Evolutionary conservation across 2,113 vertebrate species (phyloP).

Genomic region (Perccottus glenii): DNA sequence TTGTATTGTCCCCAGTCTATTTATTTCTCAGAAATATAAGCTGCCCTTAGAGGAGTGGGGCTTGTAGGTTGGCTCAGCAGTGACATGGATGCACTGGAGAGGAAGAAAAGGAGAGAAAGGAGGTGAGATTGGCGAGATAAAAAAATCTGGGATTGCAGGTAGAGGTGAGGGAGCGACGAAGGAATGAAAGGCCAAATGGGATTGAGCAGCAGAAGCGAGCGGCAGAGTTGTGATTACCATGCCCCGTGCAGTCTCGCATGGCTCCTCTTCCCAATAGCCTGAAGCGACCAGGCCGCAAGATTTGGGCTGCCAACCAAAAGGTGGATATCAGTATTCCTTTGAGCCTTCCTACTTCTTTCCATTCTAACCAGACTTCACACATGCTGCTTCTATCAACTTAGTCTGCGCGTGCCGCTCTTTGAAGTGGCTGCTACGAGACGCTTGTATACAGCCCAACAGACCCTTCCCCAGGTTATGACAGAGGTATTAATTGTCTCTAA

Average conservation of each 20-base stretch:
- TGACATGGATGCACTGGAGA: constrained; percentile 11
- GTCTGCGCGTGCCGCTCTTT: constrained; percentile 37
- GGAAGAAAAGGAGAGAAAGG: background rate
- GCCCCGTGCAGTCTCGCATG: constrained; percentile 59
- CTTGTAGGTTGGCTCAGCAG: background rate
- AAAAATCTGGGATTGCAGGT: background rate
- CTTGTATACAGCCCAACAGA: constrained; percentile 33
- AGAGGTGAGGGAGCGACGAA: constrained; percentile 1
- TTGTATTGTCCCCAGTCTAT: constrained; percentile 33
- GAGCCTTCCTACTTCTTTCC: constrained; percentile 34
- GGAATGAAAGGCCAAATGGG: constrained; percentile 22
- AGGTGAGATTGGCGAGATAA: background rate
- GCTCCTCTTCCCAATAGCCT: constrained; percentile 59
- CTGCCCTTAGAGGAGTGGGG: constrained; percentile 13
- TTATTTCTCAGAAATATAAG: constrained; percentile 46
- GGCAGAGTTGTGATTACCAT: constrained; percentile 58
- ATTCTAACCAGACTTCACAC: constrained; percentile 52
- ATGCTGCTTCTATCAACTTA: constrained; percentile 52
- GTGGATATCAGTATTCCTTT: constrained; percentile 68
- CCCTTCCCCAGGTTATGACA: constrained; percentile 17
- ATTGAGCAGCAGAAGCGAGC: constrained; percentile 16
- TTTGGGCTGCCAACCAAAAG: constrained; percentile 63
- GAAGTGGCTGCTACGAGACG: constrained; percentile 44
- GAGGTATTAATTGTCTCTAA: constrained; percentile 39
- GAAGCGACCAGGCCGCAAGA: constrained; percentile 47